Conservation (phyloP, 2,888 invertebrate species). For the Ariolimax columbianus region DNA sequence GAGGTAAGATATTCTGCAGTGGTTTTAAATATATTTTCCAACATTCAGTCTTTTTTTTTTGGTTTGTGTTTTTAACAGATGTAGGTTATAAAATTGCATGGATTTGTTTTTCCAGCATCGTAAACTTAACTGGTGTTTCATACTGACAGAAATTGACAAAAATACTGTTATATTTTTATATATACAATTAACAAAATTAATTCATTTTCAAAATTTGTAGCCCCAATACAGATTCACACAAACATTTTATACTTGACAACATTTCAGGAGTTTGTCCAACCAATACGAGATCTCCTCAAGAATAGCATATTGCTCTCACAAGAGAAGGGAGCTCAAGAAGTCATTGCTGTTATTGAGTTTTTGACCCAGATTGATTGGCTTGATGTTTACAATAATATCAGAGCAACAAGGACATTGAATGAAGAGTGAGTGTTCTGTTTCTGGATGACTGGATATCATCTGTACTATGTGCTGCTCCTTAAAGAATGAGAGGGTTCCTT, state of each 20-base stretch:
- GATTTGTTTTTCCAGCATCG: no score
- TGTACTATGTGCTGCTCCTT: background rate
- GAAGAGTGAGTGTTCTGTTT: background rate
- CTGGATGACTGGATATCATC: background rate
- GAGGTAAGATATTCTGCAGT: constrained; percentile 16
- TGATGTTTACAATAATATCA: constrained; percentile 27
- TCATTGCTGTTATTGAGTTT: constrained; percentile 25
- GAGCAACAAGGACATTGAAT: constrained; percentile 29
- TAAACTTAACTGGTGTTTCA: no score
- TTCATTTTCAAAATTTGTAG: no score
- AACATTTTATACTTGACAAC: background rate
- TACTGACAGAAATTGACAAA: background rate
- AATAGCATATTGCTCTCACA: constrained; percentile 16
- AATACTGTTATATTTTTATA: no score
- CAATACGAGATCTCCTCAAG: constrained; percentile 1
- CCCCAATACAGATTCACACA: background rate
- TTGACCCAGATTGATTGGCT: constrained; percentile 35
- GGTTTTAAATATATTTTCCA: background rate
- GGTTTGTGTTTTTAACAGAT: background rate
- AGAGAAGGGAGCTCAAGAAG: background rate
- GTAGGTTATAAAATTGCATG: no score
- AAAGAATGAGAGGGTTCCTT: background rate
- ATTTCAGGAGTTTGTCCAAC: constrained; percentile 35
- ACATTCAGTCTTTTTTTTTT: background rate
- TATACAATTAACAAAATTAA: no score